Conservation (phyloP, 1,140 invertebrate species). For the Listronotus bonariensis region DNA sequence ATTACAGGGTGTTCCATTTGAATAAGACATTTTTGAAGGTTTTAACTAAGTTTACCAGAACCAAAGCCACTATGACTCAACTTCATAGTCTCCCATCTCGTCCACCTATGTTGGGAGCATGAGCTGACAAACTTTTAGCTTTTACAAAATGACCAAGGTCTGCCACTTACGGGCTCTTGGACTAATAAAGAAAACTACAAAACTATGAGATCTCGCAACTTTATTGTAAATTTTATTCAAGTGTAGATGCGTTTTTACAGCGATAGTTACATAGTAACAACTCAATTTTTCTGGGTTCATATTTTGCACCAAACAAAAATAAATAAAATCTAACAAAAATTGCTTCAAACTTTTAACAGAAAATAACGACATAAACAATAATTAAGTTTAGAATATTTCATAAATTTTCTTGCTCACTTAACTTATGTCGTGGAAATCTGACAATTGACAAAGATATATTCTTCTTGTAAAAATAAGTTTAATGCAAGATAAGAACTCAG, state of each 20-base stretch:
- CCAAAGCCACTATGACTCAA: too few relatives aligned
- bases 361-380: constrained; percentile 4
- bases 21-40: too few relatives aligned
- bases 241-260: constrained; percentile 58
- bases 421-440: too few relatives aligned
- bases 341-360: not conserved
- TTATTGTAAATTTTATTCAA: constrained; percentile 65
- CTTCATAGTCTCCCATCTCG: too few relatives aligned
- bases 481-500: constrained; percentile 10
- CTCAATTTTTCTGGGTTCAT: constrained; percentile 50
- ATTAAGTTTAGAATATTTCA: constrained; percentile 5
- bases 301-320: constrained; percentile 19
- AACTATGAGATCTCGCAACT: constrained; percentile 59
- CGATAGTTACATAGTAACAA: constrained; percentile 70
- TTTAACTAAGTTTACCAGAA: too few relatives aligned
- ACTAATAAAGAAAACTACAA: constrained; percentile 19
- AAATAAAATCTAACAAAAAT: not conserved
- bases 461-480: not conserved
- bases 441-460: too few relatives aligned
- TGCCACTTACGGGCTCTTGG: too few relatives aligned
- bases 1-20: too few relatives aligned
- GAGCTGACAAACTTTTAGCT: too few relatives aligned
- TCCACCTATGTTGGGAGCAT: too few relatives aligned
- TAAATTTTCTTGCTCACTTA: not conserved
- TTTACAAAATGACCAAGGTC: too few relatives aligned